Evolutionary conservation across 2,113 vertebrate species (phyloP).

Genomic region (Laticauda colubrina): DNA sequence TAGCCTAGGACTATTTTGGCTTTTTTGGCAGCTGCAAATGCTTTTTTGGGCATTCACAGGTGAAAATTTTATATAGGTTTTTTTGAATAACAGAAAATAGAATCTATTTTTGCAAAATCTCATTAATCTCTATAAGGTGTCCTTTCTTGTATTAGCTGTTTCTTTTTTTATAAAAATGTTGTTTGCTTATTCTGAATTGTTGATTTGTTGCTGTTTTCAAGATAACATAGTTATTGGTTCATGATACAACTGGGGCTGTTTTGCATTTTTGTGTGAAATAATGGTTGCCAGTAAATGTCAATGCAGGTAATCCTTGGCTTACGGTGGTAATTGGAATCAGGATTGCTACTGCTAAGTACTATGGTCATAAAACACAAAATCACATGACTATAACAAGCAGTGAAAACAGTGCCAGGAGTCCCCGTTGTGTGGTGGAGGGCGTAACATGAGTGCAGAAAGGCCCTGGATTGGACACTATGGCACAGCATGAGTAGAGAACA

Average conservation of each 20-base stretch:
- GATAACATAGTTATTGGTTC: not conserved
- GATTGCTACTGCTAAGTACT: not conserved
- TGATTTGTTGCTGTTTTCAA: not conserved
- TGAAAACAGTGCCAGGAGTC: not conserved
- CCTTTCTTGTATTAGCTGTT: not conserved
- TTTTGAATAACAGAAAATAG: not conserved
- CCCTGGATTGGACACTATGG: not conserved
- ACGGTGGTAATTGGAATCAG: not conserved
- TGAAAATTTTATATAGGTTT: not conserved
- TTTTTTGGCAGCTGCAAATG: too few relatives aligned
- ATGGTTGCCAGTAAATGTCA: slow-evolving; percentile 26
- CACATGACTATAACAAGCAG: not conserved
- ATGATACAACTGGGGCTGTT: not conserved
- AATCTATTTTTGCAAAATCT: not conserved
- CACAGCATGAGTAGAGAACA: not conserved
- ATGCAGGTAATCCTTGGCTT: not conserved
- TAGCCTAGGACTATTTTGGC: too few relatives aligned
- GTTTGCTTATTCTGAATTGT: not conserved
- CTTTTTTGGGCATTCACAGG: not conserved
- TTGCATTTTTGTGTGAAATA: not conserved
- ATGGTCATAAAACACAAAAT: not conserved
- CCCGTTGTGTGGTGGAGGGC: not conserved
- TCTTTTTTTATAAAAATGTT: not conserved
- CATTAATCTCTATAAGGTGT: not conserved
- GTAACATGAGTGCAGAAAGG: not conserved